Evolutionary conservation across 1,140 invertebrate genomes (phyloP), one percentile per base, ranked within the genome.

Genomic region (Venustaconcha ellipsiformis): DNA sequence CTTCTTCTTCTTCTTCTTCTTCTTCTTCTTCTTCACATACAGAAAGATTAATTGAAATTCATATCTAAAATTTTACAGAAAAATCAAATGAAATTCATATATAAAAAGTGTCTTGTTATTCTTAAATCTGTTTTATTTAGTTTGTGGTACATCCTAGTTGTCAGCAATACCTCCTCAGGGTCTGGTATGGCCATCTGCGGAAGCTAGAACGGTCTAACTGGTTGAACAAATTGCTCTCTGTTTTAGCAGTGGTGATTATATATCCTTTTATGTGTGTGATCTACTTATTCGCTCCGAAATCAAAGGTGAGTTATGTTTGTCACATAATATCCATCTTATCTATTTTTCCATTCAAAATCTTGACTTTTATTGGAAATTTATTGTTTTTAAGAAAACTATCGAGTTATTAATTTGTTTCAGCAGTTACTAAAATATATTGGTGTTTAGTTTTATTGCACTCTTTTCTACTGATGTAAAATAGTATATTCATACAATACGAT

Each of bases 171-270:
- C 73, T 89, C 66, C 82, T 86, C 14, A 56, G 81, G 1, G 80
- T 85, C 56, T 93, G 93, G 93, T 86, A 85, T 75, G 66, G 67
- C 18, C 79, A 80, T 14, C 66, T 83, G 71, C 66, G 78, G 12
- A 67, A 70, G 18, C 77, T 83, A 62, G 82, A 85, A 68, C 58
- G 78, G n/a, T 70, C 77, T 2, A 60, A 70, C 17, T 79, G 73
- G 71, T 15, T 74, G 1, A 59, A 63, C 14, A 75, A 80, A 2
- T 64, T 79, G 0, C 30, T 59, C 13, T 67, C 84, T 18, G 63
- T 78, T 4, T 56, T 77, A 8, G 26, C 80, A 4, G 76, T 87
- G 57, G 63, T 84, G 57, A 13, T 83, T 13, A 30, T 78, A 20
- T 86, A 84, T 64, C 86, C 86, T 0, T 70, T 86, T 15, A 68